Evolutionary conservation across 2,797 vertebrate genomes (phyloP), one percentile per base, ranked within the genome.

Genomic region (Rhinichthys osculus): DNA sequence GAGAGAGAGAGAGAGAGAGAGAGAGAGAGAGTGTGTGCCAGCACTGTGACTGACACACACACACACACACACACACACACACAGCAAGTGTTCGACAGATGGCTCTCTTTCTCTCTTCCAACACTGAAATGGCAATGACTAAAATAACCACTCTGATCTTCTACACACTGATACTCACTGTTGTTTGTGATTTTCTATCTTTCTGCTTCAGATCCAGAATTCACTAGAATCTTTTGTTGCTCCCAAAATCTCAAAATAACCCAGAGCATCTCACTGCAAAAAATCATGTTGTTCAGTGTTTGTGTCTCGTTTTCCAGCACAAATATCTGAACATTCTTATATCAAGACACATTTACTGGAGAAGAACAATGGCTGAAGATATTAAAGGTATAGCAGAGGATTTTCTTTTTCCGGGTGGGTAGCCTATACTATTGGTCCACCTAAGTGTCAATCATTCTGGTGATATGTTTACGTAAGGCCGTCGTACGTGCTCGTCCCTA

Each of bases 51-150:
- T 85, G 84, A 85, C 62, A 35, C 89, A 70, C 30, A 66, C 54
- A 16, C 69, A 70, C 70, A 27, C 27, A 85, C 62, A 35, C 89
- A 70, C 30, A 44, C 42, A 33, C 44, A 52, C 47, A 52, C 72
- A 52, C 47, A 35, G 62, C 62, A 64, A 64, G 62, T 7, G 62
- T 33, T 17, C 9, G 19, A 35, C 73, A 76, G 73, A 76, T 76
- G 73, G 73, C 30, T 76, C 50, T 40, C 67, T 76, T 40, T 72
- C 66, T 69, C 19, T 54, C 71, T 73, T 7, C 50, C 30, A 30
- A 23, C 47, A 76, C 73, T 35, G 73, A 88, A 90, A 90, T 88
- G 90, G 92, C 90, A 90, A 87, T 87, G 90, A 91, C 91, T 86
- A 81, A 90, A 91, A 92, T 86, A 86, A 90, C 91, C 76, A 86